These are phyloP conservation scores for Altica lythri DNA, from an alignment of 2,888 invertebrate species.

Conservation along the genomic window DNA sequence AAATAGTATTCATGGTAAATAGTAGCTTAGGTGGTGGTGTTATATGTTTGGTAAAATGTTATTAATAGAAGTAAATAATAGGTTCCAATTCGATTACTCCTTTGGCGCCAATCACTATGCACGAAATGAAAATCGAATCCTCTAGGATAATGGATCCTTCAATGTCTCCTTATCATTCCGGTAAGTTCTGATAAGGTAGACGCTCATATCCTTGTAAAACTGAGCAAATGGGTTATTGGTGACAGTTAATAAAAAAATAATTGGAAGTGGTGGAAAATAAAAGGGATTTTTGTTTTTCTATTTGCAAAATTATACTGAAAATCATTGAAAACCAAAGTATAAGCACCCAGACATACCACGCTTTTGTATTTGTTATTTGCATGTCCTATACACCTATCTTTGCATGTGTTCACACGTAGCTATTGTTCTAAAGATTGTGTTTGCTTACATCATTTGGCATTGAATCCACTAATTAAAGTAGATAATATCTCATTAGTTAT, in stretches of 20 bases:
- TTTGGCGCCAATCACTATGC: constrained; percentile 75
- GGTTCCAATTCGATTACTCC: constrained; percentile 71
- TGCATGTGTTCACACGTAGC: constrained; percentile 43
- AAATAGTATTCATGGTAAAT: no score
- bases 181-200: constrained; percentile 57
- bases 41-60: constrained; percentile 8
- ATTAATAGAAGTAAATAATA: constrained; percentile 43
- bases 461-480: constrained; percentile 50
- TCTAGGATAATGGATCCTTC: constrained; percentile 66
- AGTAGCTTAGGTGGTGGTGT: constrained; percentile 36
- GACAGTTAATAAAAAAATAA: no score
- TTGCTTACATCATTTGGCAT: constrained; percentile 55
- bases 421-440: constrained; percentile 36
- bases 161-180: constrained; percentile 72
- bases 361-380: constrained; percentile 45
- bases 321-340: no score
- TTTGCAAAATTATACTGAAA: no score
- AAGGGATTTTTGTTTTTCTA: no score
- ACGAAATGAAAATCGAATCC: constrained; percentile 73
- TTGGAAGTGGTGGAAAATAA: no score
- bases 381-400: constrained; percentile 42
- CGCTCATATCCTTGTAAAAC: no score
- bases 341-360: constrained; percentile 35
- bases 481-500: constrained; percentile 48
- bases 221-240: no score